A percentile compares a stretch with the other conserved stretches of the same genome.
Conservation (phyloP, 2,113 vertebrate species). For the Lycaon pictus region DNA sequence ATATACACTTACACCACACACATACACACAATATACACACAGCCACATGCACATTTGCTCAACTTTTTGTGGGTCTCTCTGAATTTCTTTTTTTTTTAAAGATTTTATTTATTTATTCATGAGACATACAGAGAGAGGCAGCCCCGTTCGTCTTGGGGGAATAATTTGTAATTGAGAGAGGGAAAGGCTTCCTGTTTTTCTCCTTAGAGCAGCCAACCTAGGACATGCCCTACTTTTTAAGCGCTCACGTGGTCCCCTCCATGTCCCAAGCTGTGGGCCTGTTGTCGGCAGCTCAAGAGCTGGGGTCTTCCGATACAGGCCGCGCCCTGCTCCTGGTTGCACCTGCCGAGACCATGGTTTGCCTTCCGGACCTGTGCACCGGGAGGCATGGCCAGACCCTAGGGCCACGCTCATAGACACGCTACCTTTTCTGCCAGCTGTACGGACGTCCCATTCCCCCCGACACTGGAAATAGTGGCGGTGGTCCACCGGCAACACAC, state of each 20-base stretch:
- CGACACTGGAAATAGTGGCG: fast-evolving
- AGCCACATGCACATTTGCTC: neutral
- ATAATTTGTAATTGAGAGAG: neutral
- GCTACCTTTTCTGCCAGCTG: neutral
- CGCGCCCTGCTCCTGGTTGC: neutral
- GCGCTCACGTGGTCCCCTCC: fast-evolving
- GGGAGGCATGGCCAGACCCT: neutral
- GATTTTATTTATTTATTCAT: too few species aligned
- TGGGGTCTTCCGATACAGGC: fast-evolving
- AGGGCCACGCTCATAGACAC: fast-evolving
- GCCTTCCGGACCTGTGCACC: neutral
- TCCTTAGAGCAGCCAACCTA: neutral
- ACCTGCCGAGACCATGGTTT: neutral
- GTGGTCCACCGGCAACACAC: fast-evolving
- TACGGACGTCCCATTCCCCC: fast-evolving
- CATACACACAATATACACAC: too few species aligned
- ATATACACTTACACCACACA: neutral
- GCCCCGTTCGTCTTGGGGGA: neutral
- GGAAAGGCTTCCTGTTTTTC: neutral
- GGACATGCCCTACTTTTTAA: neutral
- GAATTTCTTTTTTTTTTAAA: neutral
- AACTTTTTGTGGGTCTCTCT: neutral
- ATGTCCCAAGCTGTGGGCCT: fast-evolving
- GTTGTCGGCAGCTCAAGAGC: fast-evolving
- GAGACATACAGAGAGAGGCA: too few species aligned